A percentile compares a stretch with the other conserved stretches of the same genome.
Evolutionary conservation across 2,888 invertebrate genomes (phyloP).

Genomic region (Dicyrtomina minuta): DNA sequence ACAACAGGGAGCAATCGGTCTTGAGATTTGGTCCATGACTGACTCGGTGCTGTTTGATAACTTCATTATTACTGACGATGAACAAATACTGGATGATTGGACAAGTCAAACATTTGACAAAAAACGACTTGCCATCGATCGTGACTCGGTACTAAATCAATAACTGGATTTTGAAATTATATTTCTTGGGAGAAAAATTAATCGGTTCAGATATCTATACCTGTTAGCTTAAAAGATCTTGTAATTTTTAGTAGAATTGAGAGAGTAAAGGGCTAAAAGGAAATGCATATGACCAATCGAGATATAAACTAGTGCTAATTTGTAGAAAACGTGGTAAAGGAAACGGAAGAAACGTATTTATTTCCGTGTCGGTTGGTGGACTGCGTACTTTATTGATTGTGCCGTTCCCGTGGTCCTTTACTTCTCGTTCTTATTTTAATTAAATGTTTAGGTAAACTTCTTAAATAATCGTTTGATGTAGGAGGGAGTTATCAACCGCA

Average conservation of each 20-base stretch:
- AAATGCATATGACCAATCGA: no score
- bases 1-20: constrained; percentile 84
- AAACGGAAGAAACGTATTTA: constrained; percentile 64
- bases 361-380: constrained; percentile 79
- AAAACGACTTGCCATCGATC: constrained; percentile 77
- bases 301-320: no score
- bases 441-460: constrained; percentile 21
- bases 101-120: constrained; percentile 79
- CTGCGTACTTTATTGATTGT: constrained; percentile 74
- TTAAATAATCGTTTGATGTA: constrained; percentile 58
- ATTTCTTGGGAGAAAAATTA: no score
- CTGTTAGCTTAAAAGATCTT: constrained; percentile 54
- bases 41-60: constrained; percentile 93
- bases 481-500: constrained; percentile 76
- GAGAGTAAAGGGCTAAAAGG: background rate
- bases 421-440: constrained; percentile 67
- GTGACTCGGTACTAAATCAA: constrained; percentile 75
- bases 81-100: constrained; percentile 73
- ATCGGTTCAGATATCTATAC: background rate
- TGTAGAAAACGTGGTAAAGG: constrained; percentile 31
- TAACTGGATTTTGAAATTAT: no score
- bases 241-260: background rate
- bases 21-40: constrained; percentile 99
- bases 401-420: constrained; percentile 70
- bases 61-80: constrained; percentile 83